Evolutionary conservation across 2,113 vertebrate genomes (phyloP), one percentile per base, ranked within the genome.

Genomic region (Hiodon tergisus): DNA sequence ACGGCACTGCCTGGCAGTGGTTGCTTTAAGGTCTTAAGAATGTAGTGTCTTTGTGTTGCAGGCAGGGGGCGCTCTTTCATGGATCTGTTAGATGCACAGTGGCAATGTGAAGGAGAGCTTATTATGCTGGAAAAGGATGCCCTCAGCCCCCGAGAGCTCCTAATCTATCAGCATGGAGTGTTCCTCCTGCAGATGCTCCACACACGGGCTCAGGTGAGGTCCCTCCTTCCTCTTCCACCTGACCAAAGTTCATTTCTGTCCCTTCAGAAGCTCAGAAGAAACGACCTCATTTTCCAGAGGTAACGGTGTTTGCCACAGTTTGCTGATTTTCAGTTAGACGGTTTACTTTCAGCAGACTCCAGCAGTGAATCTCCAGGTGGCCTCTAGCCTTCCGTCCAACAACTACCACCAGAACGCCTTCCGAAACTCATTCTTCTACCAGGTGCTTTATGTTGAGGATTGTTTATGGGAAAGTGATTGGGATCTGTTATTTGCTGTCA

Each of bases 391-490:
- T 53, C 94, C 96, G 66, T 67, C 68, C 5, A 89, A 88, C 54
- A 81, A 87, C 66, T 84, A 88, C 72, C 67, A 78, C 4, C 86
- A 85, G 69, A 95, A 93, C 5, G 82, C 90, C 74, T 97, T 96
- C 88, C 88, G 90, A 47, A 90, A 89, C 73, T 91, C 88, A 11
- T 97, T 96, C 86, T 94, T 94, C 78, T 97, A 94, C 54, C 90
- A 96, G 95, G 95, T 97, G 85, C 74, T 9, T 57, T 47, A 60
- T 5, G 52, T 31, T 54, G 46, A 47, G 8, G 14, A 59, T 11
- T 59, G 9, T 59, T 10, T 10, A 11, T 6, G 14, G 52, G 13
- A 53, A 9, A 54, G 51, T 65, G 31, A 5, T 17, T 67, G 7
- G 8, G 63, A 17, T 47, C 5, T 47, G 13, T 67, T 3, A 0